These are phyloP conservation scores for Hemiscyllium ocellatum DNA, from an alignment of 2,113 vertebrate genomes.

Conservation along the genomic window DNA sequence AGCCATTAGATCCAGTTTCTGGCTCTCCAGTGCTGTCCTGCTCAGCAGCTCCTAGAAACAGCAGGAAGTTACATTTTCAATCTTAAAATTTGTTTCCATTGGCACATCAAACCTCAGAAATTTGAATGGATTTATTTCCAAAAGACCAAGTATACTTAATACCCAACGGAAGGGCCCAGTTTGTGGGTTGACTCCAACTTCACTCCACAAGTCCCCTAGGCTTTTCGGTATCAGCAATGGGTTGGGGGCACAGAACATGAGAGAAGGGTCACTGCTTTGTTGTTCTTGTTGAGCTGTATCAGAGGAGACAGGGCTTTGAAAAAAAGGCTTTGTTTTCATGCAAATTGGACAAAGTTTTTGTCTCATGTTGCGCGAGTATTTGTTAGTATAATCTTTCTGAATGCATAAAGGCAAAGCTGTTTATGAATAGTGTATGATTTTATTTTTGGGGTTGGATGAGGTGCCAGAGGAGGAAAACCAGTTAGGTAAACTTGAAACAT, in stretches of 20 bases:
- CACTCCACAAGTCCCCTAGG: not conserved
- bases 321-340: not conserved
- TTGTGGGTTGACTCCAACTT: not conserved
- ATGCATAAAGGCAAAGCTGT: not conserved
- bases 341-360: not conserved
- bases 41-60: slow-evolving; percentile 77
- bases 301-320: not conserved
- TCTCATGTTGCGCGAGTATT: not conserved
- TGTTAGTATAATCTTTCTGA: not conserved
- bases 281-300: not conserved
- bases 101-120: not conserved
- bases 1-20: slow-evolving; percentile 86
- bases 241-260: not conserved
- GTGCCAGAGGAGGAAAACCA: not conserved
- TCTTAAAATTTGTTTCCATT: not conserved
- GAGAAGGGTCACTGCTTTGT: not conserved
- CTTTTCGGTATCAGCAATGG: not conserved
- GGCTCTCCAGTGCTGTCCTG: slow-evolving; percentile 79
- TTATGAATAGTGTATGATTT: not conserved
- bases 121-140: not conserved
- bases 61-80: not conserved
- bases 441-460: not conserved
- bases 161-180: not conserved
- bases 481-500: not conserved
- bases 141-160: not conserved